Evolutionary conservation across 1,140 invertebrate species (phyloP), one percentile per base, ranked within the genome.

Genomic region (Lucilia cuprina): DNA sequence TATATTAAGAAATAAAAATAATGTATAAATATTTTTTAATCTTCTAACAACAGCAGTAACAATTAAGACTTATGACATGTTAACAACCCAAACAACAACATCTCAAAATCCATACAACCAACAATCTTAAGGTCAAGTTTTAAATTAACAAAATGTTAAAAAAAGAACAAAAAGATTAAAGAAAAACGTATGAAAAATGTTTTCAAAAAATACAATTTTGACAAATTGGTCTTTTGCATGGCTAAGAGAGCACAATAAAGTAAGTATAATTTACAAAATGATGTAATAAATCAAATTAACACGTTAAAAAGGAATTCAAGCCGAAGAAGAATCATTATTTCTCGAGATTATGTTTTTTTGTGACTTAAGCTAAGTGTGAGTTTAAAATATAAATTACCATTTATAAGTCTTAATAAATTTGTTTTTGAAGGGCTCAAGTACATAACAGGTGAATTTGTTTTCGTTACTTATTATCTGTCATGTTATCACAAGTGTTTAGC

Each of bases 231-330:
- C 65, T 70, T 70, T 70, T 25, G 65, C 65, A 70, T 70, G 65
- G 65, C 55, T 60, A 41, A 7, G 10, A 2, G 41, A 41, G 41
- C 10, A 10, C 35, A 8, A 17, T n/a, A 30, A 30, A 30, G 25
- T 30, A 30, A 30, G 60, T 70, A 70, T 70, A 70, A 70, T 70
- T 70, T 70, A 70, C 60, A 70, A 70, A 70, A 70, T 70, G 65
- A 70, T 70, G 65, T 70, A 70, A 70, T 70, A 70, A 70, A 70
- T 70, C 65, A 70, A 21, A 70, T 70, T 70, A 25, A 70, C 65
- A 70, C 65, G 21, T 70, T 70, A 25, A 70, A 70, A 30, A 30
- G 25, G 25, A 30, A 30, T 30, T 30, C 25, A 30, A 30, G n/a
- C n/a, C n/a, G 65, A 70, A 70, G 19, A 21, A 25, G n/a, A 30